A percentile compares a stretch with the other conserved stretches of the same genome.
Conservation (phyloP, 2,113 vertebrate genomes). For the Thomomys bottae region DNA sequence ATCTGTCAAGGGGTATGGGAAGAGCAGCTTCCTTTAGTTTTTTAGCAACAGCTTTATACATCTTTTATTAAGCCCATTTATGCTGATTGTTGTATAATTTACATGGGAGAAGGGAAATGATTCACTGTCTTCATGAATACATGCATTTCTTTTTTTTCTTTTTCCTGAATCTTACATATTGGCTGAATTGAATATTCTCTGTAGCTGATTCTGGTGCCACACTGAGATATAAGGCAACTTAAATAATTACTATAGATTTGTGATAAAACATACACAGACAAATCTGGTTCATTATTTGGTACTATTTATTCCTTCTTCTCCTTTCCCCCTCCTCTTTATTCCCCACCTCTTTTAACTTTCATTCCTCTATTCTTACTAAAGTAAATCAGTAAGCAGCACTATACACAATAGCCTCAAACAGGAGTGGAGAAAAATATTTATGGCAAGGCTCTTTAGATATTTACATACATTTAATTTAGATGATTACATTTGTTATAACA, state of each 20-base stretch:
- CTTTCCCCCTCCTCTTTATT: background rate
- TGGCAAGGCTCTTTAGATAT: too few species aligned
- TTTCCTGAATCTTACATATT: constrained; percentile 28
- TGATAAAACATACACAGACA: background rate
- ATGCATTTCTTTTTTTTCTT: background rate
- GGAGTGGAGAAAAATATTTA: too few species aligned
- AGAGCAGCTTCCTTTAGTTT: background rate
- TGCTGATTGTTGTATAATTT: constrained; percentile 64
- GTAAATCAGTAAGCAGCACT: background rate
- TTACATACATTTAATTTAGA: too few species aligned
- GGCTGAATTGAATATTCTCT: background rate
- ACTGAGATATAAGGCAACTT: background rate
- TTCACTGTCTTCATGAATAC: constrained; percentile 30
- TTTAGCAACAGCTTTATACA: constrained; percentile 43
- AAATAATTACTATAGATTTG: background rate
- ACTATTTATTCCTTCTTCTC: background rate
- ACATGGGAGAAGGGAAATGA: constrained; percentile 51
- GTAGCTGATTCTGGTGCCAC: constrained; percentile 35
- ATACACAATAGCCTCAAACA: background rate
- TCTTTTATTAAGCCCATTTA: constrained; percentile 59
- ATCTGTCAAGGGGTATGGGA: background rate
- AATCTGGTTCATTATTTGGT: background rate
- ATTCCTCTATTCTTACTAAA: background rate
- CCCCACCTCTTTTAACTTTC: background rate
- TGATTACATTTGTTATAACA: too few species aligned